Conservation (phyloP, 2,113 vertebrate genomes). For the Corapipo altera region DNA sequence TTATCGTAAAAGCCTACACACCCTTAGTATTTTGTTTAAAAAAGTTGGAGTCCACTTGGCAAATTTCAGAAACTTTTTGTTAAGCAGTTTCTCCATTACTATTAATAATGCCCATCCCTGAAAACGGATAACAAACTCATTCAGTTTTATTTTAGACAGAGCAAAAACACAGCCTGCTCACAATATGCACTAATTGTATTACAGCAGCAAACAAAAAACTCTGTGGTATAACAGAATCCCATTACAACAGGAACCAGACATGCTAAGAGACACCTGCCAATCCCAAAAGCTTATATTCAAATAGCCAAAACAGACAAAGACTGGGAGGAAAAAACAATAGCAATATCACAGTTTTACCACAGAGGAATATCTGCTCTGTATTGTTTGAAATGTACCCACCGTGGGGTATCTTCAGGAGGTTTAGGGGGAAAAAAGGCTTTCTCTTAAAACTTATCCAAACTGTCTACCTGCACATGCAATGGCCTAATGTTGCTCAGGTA, state of each 20-base stretch:
- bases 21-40: background rate
- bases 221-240: background rate
- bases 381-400: background rate
- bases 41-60: background rate
- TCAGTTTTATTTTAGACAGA: background rate
- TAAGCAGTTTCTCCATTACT: background rate
- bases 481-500: background rate
- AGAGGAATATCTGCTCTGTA: background rate
- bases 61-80: background rate
- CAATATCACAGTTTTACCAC: background rate
- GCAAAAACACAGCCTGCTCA: background rate
- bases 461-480: background rate
- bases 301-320: background rate
- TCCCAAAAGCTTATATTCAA: background rate
- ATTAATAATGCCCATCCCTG: background rate
- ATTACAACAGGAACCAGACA: background rate
- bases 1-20: background rate
- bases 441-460: background rate
- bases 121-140: background rate
- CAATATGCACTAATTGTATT: background rate
- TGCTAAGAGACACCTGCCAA: background rate
- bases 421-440: accelerated
- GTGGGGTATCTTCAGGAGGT: background rate
- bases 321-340: background rate
- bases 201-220: background rate